Evolutionary conservation across 2,797 vertebrate genomes (phyloP), one percentile per base, ranked within the genome.

Genomic region (Calcarius lapponicus): DNA sequence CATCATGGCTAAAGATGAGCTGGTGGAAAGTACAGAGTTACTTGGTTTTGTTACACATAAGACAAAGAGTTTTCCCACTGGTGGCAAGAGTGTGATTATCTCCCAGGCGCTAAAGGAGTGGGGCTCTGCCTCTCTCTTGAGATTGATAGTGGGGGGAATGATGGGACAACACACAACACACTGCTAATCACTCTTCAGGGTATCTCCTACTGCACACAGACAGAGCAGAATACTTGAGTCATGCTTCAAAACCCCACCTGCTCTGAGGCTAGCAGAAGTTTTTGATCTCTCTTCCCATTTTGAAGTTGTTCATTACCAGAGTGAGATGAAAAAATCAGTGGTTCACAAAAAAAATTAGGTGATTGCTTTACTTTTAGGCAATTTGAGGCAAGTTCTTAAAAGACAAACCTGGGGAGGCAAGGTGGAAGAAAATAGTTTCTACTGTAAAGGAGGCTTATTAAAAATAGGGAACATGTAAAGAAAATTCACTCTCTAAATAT

Each of bases 401-500:
- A 87, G 66, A 56, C 42, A 48, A 86, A 71, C 38, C 17, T 38
- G 67, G 17, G 47, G 65, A 88, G 42, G 65, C 38, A 88, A 86
- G 40, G 57, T 34, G 79, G 71, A 82, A 78, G 60, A 31, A 93
- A 94, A 66, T 42, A 40, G 13, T 73, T 90, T 86, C 25, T 91
- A 66, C 82, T 86, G 11, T 67, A 86, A 85, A 88, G 60, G 25
- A 86, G 34, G 58, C 31, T 95, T 85, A 78, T 90, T 93, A 93
- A 93, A 87, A 79, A 56, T 36, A 80, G 65, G 45, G 67, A 94
- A 73, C 51, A 73, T 21, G 21, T 62, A 92, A 93, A 90, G 74
- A 92, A 94, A 97, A 96, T 94, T 71, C 83, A 42, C 36, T 90
- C 57, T 95, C 61, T 81, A 76, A 92, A 43, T 86, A 91, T 88